Percentiles rank a stretch among this genome's conserved stretches.
These are phyloP conservation scores for Rotaria macrura DNA, from an alignment of 2,888 invertebrate species.

Conservation along the genomic window DNA sequence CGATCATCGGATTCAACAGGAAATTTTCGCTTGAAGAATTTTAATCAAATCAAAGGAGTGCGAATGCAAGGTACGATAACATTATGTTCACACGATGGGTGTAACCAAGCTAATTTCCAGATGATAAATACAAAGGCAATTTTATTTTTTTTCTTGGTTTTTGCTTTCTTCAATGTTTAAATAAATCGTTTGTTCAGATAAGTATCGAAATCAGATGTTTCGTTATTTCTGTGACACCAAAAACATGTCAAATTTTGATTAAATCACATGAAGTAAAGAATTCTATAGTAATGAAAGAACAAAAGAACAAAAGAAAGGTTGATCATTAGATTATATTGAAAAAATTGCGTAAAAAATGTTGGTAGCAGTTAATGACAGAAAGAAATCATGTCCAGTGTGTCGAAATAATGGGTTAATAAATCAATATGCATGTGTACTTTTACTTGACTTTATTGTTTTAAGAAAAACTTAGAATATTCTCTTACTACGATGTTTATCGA, in stretches of 20 bases:
- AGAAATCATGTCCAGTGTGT: no score
- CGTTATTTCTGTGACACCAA: no score
- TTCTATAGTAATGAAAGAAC: no score
- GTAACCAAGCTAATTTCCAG: neutral
- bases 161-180: neutral
- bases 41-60: neutral
- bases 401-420: no score
- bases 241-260: neutral
- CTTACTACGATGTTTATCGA: no score
- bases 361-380: no score
- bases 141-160: neutral
- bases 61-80: constrained; percentile 8
- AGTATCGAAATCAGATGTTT: neutral
- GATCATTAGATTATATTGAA: no score
- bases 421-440: no score
- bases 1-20: neutral
- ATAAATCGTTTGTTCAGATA: neutral
- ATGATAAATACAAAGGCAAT: neutral
- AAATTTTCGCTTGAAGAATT: constrained; percentile 10
- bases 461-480: no score
- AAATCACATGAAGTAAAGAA: neutral
- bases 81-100: neutral
- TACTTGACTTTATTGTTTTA: no score
- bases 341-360: no score
- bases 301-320: no score